phyloP scores from a whole-genome alignment of 2,888 invertebrate species.

The Oeneis ivallda region DNA sequence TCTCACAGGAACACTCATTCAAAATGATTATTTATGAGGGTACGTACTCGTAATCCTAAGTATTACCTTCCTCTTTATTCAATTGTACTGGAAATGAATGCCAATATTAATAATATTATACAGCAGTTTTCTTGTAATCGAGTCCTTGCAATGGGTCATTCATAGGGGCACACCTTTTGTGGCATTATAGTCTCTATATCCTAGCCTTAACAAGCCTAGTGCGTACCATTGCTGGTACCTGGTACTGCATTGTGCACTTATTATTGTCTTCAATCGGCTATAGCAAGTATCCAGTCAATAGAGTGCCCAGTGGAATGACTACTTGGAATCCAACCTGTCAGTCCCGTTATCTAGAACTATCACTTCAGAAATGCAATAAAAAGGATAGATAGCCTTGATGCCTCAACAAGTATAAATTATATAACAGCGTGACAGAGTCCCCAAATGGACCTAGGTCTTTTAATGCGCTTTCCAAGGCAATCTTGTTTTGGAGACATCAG shows the following conservation, averaged over 20 bases:
- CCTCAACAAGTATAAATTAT: neutral
- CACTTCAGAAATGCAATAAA: slow-evolving; percentile 37
- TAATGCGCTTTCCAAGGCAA: neutral
- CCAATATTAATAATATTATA: slow-evolving; percentile 33
- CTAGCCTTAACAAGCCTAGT: slow-evolving; percentile 7
- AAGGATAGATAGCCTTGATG: slow-evolving; percentile 24
- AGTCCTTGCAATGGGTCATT: slow-evolving; percentile 22
- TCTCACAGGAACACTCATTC: too few relatives aligned
- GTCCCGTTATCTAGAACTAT: slow-evolving; percentile 39
- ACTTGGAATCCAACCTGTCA: slow-evolving; percentile 33
- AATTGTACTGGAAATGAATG: slow-evolving; percentile 27
- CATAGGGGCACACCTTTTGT: slow-evolving; percentile 11
- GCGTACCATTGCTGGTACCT: neutral
- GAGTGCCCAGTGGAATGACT: slow-evolving; percentile 34
- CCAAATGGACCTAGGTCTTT: neutral
- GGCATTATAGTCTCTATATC: slow-evolving; percentile 26
- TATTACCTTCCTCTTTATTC: slow-evolving; percentile 13
- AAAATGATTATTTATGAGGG: too few relatives aligned
- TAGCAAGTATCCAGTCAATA: slow-evolving; percentile 28
- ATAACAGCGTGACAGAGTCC: neutral
- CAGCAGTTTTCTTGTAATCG: slow-evolving; percentile 30
- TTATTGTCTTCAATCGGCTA: slow-evolving; percentile 35
- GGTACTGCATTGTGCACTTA: slow-evolving; percentile 27
- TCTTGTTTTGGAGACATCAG: neutral
- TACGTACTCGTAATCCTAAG: neutral